Base-by-base conservation (phyloP, 2,888 invertebrate genomes). In the Melitaea athalia region DNA sequence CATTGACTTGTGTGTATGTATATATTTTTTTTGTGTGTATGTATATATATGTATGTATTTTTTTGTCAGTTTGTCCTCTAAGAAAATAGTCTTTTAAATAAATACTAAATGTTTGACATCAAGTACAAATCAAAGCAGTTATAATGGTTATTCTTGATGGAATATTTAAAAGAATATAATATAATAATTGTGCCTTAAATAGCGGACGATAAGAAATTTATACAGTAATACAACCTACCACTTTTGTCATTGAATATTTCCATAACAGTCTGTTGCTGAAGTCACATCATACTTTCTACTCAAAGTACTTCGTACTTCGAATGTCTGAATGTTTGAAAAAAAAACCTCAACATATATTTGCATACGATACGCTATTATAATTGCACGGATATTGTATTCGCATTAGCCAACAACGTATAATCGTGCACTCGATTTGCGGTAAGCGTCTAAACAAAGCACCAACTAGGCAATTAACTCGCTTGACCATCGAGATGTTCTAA, bases 391-490 rank as follows among this genome's bases (percentile, higher is more conserved):
- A n/a, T n/a, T n/a, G n/a, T n/a, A n/a, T n/a, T n/a, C n/a, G n/a
- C n/a, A n/a, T n/a, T n/a, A n/a, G n/a, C n/a, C n/a, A n/a, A n/a
- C n/a, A n/a, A n/a, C n/a, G n/a, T n/a, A n/a, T 45, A 31, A 11
- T 7, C 33, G 14, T n/a, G n/a, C 33, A 61, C n/a, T 49, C 45
- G 43, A 63, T 47, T 67, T 43, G 57, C 61, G 67, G 62, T 65
- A 52, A 73, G 60, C 42, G 63, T 64, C 68, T 64, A 68, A 70
- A 72, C 67, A 70, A 70, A 67, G 66, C 68, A 64, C 43, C 11
- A 69, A 64, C 67, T 67, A 69, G 68, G 60, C 66, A 73, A 73
- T 73, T 64, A 69, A 63, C 63, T 15, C 43, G 17, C 60, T 43
- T 15, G 33, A 60, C 43, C 45, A 52, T 43, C 17, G 42, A 50